Evolutionary conservation across 1,140 invertebrate species (phyloP), one percentile per base, ranked within the genome.

Genomic region (Cepaea nemoralis): DNA sequence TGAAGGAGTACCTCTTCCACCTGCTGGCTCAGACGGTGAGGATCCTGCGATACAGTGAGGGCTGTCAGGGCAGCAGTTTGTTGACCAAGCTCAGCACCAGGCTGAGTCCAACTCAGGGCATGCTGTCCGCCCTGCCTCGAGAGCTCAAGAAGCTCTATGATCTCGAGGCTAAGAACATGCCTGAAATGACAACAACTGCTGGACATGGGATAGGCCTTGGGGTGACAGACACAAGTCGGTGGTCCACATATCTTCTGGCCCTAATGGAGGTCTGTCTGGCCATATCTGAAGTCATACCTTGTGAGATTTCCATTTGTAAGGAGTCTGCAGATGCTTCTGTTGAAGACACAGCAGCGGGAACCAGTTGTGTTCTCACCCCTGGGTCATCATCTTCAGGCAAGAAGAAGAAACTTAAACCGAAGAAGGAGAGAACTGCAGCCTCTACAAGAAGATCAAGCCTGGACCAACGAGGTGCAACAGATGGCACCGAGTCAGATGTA

Each of bases 1-100:
- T 91, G n/a, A 91, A 91, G 79, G 91, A 91, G 81, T 86, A 87
- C 45, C 76, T 91, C 59, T 91, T 91, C 78, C 89, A 91, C 37
- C 82, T 90, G 39, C 73, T 91, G 67, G 90, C 91, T 12, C 90
- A 91, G 85, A 83, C 88, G 5, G 77, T 91, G 31, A 83, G 90
- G 14, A 85, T 91, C 37, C 81, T 89, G 5, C 86, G 89, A 77
- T 85, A 87, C 69, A 82, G 85, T 33, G 85, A 87, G 71, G 81
- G 74, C 33, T 83, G 84, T 39, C 84, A 86, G 67, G 80, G 70
- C n/a, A 80, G 83, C 27, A 85, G 82, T 39, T 75, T 83, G 37
- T 82, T 90, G 31, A 86, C 85, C 12, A 87, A 88, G 16, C 82
- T 87, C 0, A 85, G 85, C 27, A 84, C 86, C 5, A 83, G 87